Percentiles rank a stretch among this genome's conserved stretches.
These are phyloP conservation scores for Pachyseris speciosa DNA, from an alignment of 64 coral and sea anemone genomes.

Conservation along the genomic window DNA sequence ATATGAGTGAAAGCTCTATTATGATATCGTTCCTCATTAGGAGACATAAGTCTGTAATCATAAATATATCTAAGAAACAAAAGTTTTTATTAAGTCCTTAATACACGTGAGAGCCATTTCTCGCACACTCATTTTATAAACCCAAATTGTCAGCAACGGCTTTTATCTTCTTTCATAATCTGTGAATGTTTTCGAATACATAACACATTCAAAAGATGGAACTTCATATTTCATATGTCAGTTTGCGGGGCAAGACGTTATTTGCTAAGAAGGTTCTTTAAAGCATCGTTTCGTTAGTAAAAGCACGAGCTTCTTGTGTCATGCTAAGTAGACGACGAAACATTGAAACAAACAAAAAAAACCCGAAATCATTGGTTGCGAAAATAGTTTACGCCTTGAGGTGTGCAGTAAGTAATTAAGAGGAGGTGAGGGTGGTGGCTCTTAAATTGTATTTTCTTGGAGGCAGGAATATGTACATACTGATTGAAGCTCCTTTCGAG, in stretches of 20 bases:
- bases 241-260: background rate
- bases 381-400: background rate
- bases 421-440: background rate
- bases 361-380: background rate
- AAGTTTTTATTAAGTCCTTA: constrained; percentile 13
- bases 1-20: no score
- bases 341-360: background rate
- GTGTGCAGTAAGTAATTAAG: background rate
- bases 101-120: background rate
- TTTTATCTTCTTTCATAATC: background rate
- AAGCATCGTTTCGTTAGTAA: background rate
- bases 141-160: background rate
- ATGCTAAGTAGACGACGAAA: background rate
- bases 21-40: background rate
- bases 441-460: no score
- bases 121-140: background rate
- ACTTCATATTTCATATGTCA: background rate
- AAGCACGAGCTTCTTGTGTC: background rate
- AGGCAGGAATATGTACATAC: no score
- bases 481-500: no score
- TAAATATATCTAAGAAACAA: background rate
- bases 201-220: background rate
- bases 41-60: background rate
- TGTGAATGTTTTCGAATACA: background rate
- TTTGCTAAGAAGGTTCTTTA: background rate